phyloP scores from a whole-genome alignment of 2,888 invertebrate genomes.

The Shargacucullia verbasci region DNA sequence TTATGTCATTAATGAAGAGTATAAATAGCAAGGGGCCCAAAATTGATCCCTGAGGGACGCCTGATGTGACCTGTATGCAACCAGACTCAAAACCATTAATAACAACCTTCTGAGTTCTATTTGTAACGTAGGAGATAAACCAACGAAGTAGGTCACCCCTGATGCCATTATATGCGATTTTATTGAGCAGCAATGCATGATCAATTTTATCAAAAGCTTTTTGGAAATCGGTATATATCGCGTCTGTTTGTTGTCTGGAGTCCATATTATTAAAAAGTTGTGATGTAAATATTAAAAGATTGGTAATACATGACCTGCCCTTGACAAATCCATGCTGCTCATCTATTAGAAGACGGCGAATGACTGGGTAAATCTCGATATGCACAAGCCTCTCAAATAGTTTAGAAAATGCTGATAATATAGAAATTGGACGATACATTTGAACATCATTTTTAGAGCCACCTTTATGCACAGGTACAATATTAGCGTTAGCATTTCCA shows the following conservation, averaged over 20 bases:
- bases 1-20: too few relatives aligned
- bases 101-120: too few relatives aligned
- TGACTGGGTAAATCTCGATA: background rate
- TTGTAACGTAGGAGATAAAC: too few relatives aligned
- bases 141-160: slow-evolving; percentile 1
- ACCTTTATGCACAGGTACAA: background rate
- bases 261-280: background rate
- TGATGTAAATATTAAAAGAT: background rate
- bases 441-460: background rate
- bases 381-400: background rate
- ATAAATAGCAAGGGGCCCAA: too few relatives aligned
- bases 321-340: background rate
- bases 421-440: background rate
- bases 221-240: too few relatives aligned
- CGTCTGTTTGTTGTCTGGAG: background rate
- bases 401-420: background rate
- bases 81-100: too few relatives aligned
- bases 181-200: background rate
- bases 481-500: background rate
- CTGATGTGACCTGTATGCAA: too few relatives aligned
- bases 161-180: slow-evolving; percentile 4
- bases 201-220: too few relatives aligned
- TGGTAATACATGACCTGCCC: background rate
- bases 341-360: background rate
- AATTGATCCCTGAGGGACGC: too few relatives aligned